Evolutionary conservation across 2,113 vertebrate species (phyloP).

Genomic region (mouse (Mus musculus)): DNA sequence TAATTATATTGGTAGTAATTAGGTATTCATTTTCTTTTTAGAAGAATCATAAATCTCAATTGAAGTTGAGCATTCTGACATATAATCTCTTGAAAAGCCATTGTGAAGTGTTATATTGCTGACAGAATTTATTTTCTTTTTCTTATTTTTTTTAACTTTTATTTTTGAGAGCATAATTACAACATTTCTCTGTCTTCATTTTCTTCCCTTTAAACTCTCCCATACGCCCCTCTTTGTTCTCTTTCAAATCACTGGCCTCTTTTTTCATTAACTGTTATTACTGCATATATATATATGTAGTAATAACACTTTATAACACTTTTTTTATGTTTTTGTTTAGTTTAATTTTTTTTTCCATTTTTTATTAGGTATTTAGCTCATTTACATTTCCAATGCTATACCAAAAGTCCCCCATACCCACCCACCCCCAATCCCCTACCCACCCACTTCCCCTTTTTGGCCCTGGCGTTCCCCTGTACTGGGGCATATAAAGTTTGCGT

Average conservation of each 20-base stretch:
- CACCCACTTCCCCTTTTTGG: too few species aligned
- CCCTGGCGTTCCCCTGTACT: too few species aligned
- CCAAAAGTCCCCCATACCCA: too few species aligned
- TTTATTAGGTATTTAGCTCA: too few species aligned
- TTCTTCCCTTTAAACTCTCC: not conserved
- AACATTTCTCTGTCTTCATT: not conserved
- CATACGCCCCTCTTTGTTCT: not conserved
- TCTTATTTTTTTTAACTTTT: not conserved
- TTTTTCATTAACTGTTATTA: not conserved
- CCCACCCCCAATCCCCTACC: too few species aligned
- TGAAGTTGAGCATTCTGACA: not conserved
- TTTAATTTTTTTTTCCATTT: too few species aligned
- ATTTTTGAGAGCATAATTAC: not conserved
- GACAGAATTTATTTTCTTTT: not conserved
- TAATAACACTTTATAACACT: too few species aligned
- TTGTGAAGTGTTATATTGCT: not conserved
- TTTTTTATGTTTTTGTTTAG: too few species aligned
- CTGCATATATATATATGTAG: not conserved
- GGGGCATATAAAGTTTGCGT: too few species aligned
- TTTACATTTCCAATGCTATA: too few species aligned
- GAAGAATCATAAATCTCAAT: slow-evolving; percentile 20
- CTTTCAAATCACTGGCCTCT: not conserved
- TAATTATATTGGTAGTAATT: slow-evolving; percentile 18
- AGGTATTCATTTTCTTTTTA: not conserved
- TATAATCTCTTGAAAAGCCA: not conserved